Base-by-base conservation (phyloP, 2,113 vertebrate species). In the Nerophis ophidion region DNA sequence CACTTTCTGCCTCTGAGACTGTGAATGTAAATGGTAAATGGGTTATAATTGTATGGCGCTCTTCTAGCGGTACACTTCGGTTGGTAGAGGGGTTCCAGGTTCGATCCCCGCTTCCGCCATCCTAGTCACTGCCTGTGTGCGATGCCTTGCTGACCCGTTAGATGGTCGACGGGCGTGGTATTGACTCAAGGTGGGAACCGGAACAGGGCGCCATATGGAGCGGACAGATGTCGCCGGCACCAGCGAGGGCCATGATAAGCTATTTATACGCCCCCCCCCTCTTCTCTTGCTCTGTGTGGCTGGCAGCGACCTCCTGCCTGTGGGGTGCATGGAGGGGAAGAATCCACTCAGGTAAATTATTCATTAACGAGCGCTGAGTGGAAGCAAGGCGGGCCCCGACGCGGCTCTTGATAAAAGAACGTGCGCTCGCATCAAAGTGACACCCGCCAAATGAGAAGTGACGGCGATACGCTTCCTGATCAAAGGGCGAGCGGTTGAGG, bases 351-450 rank as follows among this genome's bases (percentile, higher is more conserved):
- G 36, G 52, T 55, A 16, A 38, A 38, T n/a, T 15, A 40, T 38
- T 55, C 34, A 54, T 54, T 38, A 38, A 55, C 52, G 15, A 53
- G 7, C 33, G 33, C 51, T 35, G 51, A 53, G 51, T 33, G 51
- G 51, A 53, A 35, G 19, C 49, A 15, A n/a, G 49, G 5, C 6
- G 11, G 5, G 11, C 17, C 4, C 4, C 7, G 48, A 19, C n/a
- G 2, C 48, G 48, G 9, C 48, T 10, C 48, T 9, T 9, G 12
- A 19, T 17, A 17, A 49, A 7, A 49, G 6, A 17, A 55, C 16
- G 35, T 40, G 40, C 16, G 52, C 38, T 53, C 13, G 9, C 51
- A 14, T 9, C 34, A 38, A 55, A 55, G 52, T 38, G 15, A 38
- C 52, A 38, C 52, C 40, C 12, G 10, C 40, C 40, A 38, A 54